These are phyloP conservation scores for Drosophila kokeensis DNA, from an alignment of 2,888 invertebrate species.

Conservation along the genomic window DNA sequence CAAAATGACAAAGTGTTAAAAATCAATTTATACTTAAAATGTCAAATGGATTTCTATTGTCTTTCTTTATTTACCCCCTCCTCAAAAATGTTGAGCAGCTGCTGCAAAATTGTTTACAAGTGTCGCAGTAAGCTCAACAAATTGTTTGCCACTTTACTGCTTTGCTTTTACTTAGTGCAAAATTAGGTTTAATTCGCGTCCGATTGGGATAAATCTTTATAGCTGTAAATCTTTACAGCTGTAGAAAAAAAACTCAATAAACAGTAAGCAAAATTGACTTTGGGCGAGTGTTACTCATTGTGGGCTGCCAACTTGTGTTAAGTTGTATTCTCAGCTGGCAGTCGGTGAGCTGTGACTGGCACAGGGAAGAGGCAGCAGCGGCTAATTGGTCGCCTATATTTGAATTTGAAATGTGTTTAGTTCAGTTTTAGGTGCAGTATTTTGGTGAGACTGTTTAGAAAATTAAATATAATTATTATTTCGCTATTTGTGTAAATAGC, in stretches of 20 bases:
- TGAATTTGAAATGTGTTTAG: background rate
- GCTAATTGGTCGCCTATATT: background rate
- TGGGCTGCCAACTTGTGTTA: constrained; percentile 23
- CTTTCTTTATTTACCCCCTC: constrained; percentile 11
- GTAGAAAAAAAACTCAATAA: constrained; percentile 27
- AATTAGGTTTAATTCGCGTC: constrained; percentile 15
- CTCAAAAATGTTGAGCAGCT: constrained; percentile 54
- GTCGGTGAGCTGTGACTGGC: constrained; percentile 9
- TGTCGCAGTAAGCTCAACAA: background rate
- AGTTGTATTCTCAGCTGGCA: background rate
- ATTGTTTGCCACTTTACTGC: too few relatives aligned
- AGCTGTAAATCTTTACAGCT: background rate
- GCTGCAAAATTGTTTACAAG: constrained; percentile 27
- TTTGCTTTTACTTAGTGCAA: background rate
- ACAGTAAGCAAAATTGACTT: constrained; percentile 34
- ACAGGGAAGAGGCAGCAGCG: background rate
- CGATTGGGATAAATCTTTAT: background rate
- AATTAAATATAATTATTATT: background rate
- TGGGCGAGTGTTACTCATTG: constrained; percentile 1
- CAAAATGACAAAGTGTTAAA: constrained; percentile 54
- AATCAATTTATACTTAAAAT: constrained; percentile 59
- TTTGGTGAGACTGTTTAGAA: background rate
- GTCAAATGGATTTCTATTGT: constrained; percentile 1
- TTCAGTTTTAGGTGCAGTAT: background rate
- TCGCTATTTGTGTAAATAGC: background rate